phyloP scores from a whole-genome alignment of 2,113 vertebrate species.

The Mobula hypostoma region DNA sequence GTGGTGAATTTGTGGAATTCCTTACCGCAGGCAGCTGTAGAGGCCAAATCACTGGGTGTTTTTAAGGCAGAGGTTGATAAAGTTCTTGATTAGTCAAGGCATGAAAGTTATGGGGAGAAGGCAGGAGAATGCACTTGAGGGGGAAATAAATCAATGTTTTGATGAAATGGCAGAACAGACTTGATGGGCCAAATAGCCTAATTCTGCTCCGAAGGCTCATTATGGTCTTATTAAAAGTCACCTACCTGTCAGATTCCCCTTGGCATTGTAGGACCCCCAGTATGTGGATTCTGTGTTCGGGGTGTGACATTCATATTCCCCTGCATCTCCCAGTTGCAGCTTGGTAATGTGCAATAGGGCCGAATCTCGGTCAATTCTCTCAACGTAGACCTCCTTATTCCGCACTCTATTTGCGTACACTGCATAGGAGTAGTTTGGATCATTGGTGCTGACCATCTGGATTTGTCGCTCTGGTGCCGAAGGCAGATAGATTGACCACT shows the following conservation, averaged over 20 bases:
- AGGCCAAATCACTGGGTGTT: too few species aligned
- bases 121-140: too few species aligned
- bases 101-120: too few species aligned
- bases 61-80: too few species aligned
- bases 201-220: too few species aligned
- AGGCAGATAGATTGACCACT: slow-evolving; percentile 87
- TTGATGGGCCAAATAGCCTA: too few species aligned
- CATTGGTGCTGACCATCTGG: slow-evolving; percentile 83
- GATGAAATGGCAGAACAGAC: too few species aligned
- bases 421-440: slow-evolving; percentile 79
- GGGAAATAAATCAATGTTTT: too few species aligned
- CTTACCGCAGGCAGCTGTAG: too few species aligned
- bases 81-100: too few species aligned
- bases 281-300: slow-evolving; percentile 66
- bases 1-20: too few species aligned
- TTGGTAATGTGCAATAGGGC: slow-evolving; percentile 77
- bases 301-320: slow-evolving; percentile 68
- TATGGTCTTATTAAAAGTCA: neutral
- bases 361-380: slow-evolving; percentile 67
- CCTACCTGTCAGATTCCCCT: slow-evolving; percentile 83
- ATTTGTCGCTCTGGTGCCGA: slow-evolving; percentile 73
- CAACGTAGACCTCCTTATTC: slow-evolving; percentile 75
- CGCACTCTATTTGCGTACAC: slow-evolving; percentile 75
- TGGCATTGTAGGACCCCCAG: slow-evolving; percentile 67
- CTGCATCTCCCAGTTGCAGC: slow-evolving; percentile 72